Conservation (phyloP, 2,888 invertebrate genomes). For the Malthinus flaveolus region DNA sequence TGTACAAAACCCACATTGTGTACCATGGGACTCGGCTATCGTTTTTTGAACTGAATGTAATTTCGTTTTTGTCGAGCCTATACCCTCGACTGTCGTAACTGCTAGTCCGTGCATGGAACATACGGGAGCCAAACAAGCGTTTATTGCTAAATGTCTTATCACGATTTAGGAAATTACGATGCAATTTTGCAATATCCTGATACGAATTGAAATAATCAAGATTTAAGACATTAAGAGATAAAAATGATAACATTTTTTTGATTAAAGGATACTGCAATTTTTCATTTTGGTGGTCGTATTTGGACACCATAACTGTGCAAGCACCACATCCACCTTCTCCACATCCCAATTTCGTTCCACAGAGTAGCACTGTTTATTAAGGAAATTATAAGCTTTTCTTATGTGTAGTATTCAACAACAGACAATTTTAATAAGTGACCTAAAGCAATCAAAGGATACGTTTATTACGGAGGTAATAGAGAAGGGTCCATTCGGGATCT, state of each 20-base stretch:
- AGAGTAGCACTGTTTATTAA: slow-evolving; percentile 64
- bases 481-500: slow-evolving; percentile 83
- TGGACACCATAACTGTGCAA: slow-evolving; percentile 92
- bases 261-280: slow-evolving; percentile 59
- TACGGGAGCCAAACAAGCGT: slow-evolving; percentile 87
- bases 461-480: slow-evolving; percentile 80
- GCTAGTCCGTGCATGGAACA: slow-evolving; percentile 86
- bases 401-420: too few relatives aligned
- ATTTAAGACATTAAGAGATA: not conserved
- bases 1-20: slow-evolving; percentile 84
- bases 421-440: too few relatives aligned
- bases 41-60: slow-evolving; percentile 88
- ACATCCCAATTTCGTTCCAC: slow-evolving; percentile 90
- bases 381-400: slow-evolving; percentile 14
- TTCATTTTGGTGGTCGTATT: slow-evolving; percentile 61
- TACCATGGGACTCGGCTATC: slow-evolving; percentile 87
- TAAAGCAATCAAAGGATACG: slow-evolving; percentile 56
- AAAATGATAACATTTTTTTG: not conserved
- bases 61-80: slow-evolving; percentile 77
- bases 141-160: slow-evolving; percentile 78
- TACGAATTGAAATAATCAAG: not conserved
- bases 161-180: slow-evolving; percentile 39
- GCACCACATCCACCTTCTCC: slow-evolving; percentile 95
- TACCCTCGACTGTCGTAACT: slow-evolving; percentile 92
- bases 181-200: not conserved